Conservation (phyloP, 2,888 invertebrate genomes). For the Phrixothrix hirtus region DNA sequence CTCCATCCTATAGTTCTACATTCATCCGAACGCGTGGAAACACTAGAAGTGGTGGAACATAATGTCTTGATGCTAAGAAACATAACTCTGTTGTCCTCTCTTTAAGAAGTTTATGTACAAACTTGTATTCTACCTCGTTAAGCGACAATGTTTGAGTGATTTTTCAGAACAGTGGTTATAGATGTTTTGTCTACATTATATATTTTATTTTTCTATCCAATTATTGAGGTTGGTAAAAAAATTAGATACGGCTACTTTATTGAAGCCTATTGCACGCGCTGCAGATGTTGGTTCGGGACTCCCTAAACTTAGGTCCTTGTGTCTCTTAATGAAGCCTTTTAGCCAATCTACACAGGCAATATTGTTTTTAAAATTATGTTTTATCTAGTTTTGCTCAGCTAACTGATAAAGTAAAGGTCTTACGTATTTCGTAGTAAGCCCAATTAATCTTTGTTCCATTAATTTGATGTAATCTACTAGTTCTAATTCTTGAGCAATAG, state of each 20-base stretch:
- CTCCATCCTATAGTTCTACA: no score
- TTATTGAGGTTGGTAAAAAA: neutral
- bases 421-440: neutral
- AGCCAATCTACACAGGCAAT: neutral
- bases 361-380: neutral
- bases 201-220: constrained; percentile 1
- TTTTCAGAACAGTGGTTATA: neutral
- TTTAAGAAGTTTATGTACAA: no score
- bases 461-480: neutral
- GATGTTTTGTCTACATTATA: neutral
- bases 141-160: neutral
- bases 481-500: neutral
- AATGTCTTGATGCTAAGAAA: no score
- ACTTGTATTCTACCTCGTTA: neutral
- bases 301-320: neutral
- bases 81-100: no score
- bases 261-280: neutral
- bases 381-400: neutral
- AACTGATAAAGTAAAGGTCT: constrained; percentile 1
- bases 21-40: no score
- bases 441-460: neutral
- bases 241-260: neutral
- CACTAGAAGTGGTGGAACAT: no score
- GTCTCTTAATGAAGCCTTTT: neutral
- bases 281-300: constrained; percentile 1